Conservation (phyloP, 2,888 invertebrate species). For the Halictus ligatus region DNA sequence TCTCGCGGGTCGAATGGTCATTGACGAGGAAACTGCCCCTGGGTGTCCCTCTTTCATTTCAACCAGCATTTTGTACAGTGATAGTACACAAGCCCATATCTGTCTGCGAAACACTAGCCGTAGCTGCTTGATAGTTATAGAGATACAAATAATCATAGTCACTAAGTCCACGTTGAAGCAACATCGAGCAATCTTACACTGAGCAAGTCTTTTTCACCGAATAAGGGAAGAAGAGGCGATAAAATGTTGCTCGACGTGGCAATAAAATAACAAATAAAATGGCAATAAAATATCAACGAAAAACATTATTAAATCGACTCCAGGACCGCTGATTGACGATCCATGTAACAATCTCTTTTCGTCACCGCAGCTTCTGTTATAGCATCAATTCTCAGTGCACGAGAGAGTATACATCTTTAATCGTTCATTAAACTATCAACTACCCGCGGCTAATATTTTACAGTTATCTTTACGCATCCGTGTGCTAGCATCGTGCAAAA, state of each 20-base stretch:
- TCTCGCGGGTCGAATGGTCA: conserved; percentile 2
- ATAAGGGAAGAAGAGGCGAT: not conserved
- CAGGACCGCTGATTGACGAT: not conserved
- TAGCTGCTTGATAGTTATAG: too few relatives aligned
- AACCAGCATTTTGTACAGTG: too few relatives aligned
- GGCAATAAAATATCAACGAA: not conserved
- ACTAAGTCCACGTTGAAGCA: too few relatives aligned
- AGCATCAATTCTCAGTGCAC: not conserved
- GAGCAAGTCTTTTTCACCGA: not conserved
- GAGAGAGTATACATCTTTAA: not conserved
- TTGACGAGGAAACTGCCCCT: not conserved
- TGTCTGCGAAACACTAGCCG: too few relatives aligned
- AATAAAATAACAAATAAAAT: too few relatives aligned
- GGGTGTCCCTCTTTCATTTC: not conserved
- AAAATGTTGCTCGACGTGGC: not conserved
- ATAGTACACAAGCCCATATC: too few relatives aligned
- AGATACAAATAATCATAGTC: too few relatives aligned
- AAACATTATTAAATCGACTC: not conserved
- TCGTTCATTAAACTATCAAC: not conserved
- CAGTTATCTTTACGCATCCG: not conserved
- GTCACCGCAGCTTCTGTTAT: not conserved
- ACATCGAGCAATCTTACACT: too few relatives aligned
- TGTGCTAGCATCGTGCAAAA: not conserved
- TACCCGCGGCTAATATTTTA: not conserved
- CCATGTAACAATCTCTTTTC: not conserved